A percentile compares a stretch with the other conserved stretches of the same genome.
These are phyloP conservation scores for Macropus fuliginosus DNA, from an alignment of 2,797 vertebrate genomes.

Conservation along the genomic window DNA sequence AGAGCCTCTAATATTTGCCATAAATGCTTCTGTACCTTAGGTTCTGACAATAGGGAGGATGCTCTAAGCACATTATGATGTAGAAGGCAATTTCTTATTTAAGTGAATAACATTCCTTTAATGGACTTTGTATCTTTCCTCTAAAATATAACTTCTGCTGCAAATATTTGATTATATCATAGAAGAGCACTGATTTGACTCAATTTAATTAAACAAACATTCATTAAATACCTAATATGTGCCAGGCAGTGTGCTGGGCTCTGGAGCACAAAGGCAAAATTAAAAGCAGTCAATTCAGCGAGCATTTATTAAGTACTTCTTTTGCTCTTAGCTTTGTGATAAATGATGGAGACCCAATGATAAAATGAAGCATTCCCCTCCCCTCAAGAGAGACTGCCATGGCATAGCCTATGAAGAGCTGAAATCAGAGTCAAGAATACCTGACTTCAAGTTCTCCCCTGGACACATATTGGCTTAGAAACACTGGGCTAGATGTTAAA, in stretches of 20 bases:
- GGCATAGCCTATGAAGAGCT: neutral
- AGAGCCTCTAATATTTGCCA: slow-evolving; percentile 51
- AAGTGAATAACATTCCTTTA: slow-evolving; percentile 39
- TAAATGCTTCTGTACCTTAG: slow-evolving; percentile 35
- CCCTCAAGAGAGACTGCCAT: neutral
- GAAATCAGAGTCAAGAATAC: neutral
- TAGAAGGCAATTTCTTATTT: neutral
- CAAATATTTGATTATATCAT: slow-evolving; percentile 44
- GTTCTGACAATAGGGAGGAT: slow-evolving; percentile 10
- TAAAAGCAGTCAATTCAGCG: neutral
- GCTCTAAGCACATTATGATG: slow-evolving; percentile 23
- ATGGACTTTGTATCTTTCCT: slow-evolving; percentile 29
- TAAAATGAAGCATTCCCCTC: neutral
- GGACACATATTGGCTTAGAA: neutral
- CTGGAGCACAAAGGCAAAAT: neutral
- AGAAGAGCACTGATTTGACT: slow-evolving; percentile 14
- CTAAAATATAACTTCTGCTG: slow-evolving; percentile 36
- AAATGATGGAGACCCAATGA: neutral
- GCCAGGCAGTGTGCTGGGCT: neutral
- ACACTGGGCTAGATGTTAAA: neutral
- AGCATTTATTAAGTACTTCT: neutral
- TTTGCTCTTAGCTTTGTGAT: neutral
- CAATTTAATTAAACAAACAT: neutral
- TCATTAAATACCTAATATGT: neutral
- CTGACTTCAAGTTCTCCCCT: neutral